Evolutionary conservation across 1,140 invertebrate genomes (phyloP).

Genomic region (Steinernema khuongi): DNA sequence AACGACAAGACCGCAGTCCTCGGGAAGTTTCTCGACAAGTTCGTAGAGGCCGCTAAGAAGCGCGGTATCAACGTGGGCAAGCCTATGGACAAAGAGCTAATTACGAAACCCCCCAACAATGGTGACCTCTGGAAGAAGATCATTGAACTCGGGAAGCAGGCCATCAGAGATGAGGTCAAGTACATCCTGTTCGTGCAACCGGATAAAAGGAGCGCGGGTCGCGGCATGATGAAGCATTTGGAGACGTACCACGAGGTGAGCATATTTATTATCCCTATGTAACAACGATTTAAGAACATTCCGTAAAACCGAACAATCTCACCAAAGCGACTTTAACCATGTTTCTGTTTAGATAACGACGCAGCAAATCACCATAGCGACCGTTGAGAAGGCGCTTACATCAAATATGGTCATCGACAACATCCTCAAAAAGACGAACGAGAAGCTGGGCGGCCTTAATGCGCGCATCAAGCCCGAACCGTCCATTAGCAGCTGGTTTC

Average conservation of each 20-base stretch:
- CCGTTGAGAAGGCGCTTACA: slow-evolving; percentile 21
- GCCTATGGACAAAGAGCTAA: not conserved
- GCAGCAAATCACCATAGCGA: slow-evolving; percentile 19
- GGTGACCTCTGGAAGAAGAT: not conserved
- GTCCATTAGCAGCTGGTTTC: not conserved
- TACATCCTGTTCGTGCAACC: not conserved
- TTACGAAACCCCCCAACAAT: not conserved
- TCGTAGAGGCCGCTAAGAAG: not conserved
- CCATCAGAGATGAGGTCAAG: not conserved
- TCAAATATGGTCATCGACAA: slow-evolving; percentile 24
- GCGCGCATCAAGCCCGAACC: not conserved
- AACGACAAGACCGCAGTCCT: not conserved
- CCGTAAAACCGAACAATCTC: too few species aligned
- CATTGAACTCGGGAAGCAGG: not conserved
- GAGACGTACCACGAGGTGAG: slow-evolving; percentile 21
- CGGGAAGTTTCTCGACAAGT: slow-evolving; percentile 14
- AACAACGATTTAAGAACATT: too few species aligned
- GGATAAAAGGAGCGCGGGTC: not conserved
- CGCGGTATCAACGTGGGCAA: not conserved
- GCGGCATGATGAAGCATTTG: slow-evolving; percentile 24
- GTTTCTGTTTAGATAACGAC: slow-evolving; percentile 12
- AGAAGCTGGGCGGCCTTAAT: slow-evolving; percentile 34
- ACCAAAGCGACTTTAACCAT: too few species aligned
- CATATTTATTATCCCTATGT: too few species aligned
- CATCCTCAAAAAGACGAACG: slow-evolving; percentile 30